Evolutionary conservation across 2,888 invertebrate species (phyloP), one percentile per base, ranked within the genome.

Genomic region (Callinectes sapidus): DNA sequence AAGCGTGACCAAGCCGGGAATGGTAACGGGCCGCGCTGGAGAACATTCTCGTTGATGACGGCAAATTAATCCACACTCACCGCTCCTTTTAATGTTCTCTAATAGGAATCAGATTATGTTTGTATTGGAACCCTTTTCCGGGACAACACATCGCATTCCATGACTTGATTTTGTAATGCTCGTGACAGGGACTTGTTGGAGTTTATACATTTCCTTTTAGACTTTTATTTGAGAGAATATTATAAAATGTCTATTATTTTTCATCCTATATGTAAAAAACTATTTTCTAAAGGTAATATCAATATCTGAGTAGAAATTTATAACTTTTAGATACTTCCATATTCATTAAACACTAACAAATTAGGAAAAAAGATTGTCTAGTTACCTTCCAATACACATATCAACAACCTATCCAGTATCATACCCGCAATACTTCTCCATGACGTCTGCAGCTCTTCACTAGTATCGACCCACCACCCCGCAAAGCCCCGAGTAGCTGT

Each of bases 61-160:
- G 32, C 61, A 61, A 32, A 89, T 89, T 89, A 89, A 89, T 89
- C 89, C n/a, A n/a, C 54, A 35, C 89, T 89, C 88, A 81, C 81
- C 81, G 81, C 23, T 88, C 89, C 89, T 89, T 89, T 89, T 66
- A 89, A 89, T 89, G 61, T 66, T 66, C 61, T 66, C n/a, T 89
- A 89, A 89, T 89, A 35, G 61, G 18, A 13, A 39, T 89, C 89
- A 61, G 89, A 89, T 89, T 89, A 61, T 39, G 66, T 61, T 61
- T 61, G 89, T 48, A 89, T 89, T 54, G 61, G 61, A 28, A 23
- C 39, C 89, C 23, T 61, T 88, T 88, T 88, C 54, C 88, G 18
- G 54, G 35, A 32, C 81, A n/a, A n/a, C 81, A 81, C 81, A 81
- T 81, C 81, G 81, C 81, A 81, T 81, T 81, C 81, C 81, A 81